Percentiles rank a stretch among this genome's conserved stretches.
Conservation (phyloP, 2,888 invertebrate species). For the Augochlorella aurata region DNA sequence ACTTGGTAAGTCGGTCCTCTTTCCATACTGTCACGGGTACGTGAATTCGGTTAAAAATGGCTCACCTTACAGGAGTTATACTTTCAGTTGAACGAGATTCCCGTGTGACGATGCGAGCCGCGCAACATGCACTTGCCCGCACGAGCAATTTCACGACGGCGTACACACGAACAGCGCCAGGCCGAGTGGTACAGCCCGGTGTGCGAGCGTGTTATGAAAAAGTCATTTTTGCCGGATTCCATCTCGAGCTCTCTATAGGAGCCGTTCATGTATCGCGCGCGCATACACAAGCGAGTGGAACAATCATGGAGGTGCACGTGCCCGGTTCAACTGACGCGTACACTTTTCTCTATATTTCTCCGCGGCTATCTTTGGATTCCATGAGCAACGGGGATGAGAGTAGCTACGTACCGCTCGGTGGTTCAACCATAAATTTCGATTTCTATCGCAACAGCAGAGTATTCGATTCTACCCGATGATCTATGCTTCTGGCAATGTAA, state of each 20-base stretch:
- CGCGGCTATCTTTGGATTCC: conserved; percentile 60
- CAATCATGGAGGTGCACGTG: neutral
- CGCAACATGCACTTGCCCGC: conserved; percentile 8
- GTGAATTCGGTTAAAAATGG: conserved; percentile 34
- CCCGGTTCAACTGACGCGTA: conserved; percentile 15
- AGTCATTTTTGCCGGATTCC: conserved; percentile 61
- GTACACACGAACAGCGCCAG: neutral
- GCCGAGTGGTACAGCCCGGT: neutral
- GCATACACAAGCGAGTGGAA: neutral
- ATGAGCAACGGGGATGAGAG: conserved; percentile 18
- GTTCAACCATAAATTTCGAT: conserved; percentile 69
- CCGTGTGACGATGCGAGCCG: conserved; percentile 29
- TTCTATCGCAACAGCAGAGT: conserved; percentile 68
- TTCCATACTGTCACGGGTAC: neutral
- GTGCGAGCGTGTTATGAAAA: conserved; percentile 44
- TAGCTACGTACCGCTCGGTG: neutral
- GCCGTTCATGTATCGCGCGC: neutral
- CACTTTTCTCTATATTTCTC: conserved; percentile 44
- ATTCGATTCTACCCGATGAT: conserved; percentile 71
- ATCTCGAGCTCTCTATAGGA: conserved; percentile 9
- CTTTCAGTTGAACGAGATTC: conserved; percentile 69
- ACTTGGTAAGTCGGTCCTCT: neutral
- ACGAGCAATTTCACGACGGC: conserved; percentile 2
- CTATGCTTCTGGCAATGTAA: conserved; percentile 51
- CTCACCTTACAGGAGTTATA: conserved; percentile 33